phyloP scores from a whole-genome alignment of 2,888 invertebrate species.

The Meloe dianella region DNA sequence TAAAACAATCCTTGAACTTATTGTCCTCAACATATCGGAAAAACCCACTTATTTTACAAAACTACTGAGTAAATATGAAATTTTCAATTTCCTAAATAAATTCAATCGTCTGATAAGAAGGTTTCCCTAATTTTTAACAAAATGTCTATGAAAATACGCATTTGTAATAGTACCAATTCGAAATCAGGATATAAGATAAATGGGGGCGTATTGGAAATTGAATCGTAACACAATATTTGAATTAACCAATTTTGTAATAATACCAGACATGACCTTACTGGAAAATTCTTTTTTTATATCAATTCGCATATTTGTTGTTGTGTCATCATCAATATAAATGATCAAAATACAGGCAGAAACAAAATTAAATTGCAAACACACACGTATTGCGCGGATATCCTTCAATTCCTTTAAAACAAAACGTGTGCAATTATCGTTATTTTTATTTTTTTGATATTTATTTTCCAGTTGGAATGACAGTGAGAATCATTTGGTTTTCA shows the following conservation, averaged over 20 bases:
- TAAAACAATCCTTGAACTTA: no score
- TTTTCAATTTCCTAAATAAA: no score
- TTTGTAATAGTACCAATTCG: no score
- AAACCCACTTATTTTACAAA: no score
- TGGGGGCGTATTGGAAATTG: neutral
- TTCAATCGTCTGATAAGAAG: no score
- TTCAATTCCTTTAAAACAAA: neutral
- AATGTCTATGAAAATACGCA: no score
- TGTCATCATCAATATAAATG: neutral
- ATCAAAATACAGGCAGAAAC: neutral
- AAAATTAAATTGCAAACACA: neutral
- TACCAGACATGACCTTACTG: neutral
- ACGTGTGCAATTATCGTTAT: neutral
- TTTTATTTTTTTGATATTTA: neutral
- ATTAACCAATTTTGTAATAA: no score
- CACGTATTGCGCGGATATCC: neutral
- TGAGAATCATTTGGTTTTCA: conserved; percentile 91
- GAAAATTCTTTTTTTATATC: neutral
- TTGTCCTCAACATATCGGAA: no score
- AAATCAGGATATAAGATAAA: neutral
- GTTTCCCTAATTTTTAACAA: no score
- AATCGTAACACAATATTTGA: neutral
- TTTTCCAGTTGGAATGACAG: conserved; percentile 84
- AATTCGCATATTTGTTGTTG: neutral
- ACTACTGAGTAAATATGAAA: no score